Evolutionary conservation across 2,797 vertebrate genomes (phyloP).

Genomic region (Anisognathus igniventris): DNA sequence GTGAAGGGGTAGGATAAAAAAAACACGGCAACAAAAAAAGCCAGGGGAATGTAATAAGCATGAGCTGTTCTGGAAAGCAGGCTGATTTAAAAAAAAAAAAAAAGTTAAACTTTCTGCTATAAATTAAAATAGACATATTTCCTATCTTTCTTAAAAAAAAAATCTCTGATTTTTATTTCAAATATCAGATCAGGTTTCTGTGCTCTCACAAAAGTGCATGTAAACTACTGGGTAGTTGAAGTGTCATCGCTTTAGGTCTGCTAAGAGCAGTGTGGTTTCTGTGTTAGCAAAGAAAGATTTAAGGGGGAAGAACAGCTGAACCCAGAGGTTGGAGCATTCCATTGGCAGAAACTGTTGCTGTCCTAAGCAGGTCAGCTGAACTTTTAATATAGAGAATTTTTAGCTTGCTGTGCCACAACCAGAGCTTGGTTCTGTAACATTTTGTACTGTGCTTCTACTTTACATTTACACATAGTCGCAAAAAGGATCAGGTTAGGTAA

Average conservation of each 20-base stretch:
- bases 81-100: background rate
- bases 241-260: background rate
- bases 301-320: background rate
- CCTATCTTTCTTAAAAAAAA: background rate
- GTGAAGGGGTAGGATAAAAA: background rate
- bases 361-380: background rate
- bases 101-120: background rate
- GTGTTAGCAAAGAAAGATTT: background rate
- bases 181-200: background rate
- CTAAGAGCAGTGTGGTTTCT: background rate
- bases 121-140: background rate
- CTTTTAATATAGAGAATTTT: background rate
- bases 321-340: background rate
- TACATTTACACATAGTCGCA: background rate
- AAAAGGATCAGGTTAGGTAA: background rate
- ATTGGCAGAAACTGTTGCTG: background rate
- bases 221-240: background rate
- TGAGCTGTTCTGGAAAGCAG: background rate
- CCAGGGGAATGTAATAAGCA: background rate
- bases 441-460: background rate
- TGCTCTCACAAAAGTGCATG: background rate
- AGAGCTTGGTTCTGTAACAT: background rate
- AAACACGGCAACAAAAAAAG: background rate
- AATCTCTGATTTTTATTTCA: background rate
- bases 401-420: background rate